Evolutionary conservation across 2,888 invertebrate genomes (phyloP).

Genomic region (Leucophora obtusa): DNA sequence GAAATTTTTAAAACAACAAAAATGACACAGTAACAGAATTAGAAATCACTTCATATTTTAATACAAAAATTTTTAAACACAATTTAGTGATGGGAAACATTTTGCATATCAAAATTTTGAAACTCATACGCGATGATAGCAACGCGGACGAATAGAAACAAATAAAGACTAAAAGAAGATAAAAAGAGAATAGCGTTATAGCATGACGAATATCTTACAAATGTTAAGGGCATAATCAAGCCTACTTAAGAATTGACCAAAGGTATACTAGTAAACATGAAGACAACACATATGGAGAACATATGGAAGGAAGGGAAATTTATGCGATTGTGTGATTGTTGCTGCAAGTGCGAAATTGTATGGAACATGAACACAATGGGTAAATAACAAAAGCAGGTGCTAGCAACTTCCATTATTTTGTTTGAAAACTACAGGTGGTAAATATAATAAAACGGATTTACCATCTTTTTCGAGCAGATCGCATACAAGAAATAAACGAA

Average conservation of each 20-base stretch:
- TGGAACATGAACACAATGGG: neutral
- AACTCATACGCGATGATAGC: slow-evolving; percentile 11
- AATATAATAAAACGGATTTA: slow-evolving; percentile 11
- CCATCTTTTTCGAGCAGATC: neutral
- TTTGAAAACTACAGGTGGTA: slow-evolving; percentile 44
- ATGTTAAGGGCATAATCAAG: slow-evolving; percentile 34
- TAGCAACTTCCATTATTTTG: slow-evolving; percentile 18
- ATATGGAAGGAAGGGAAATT: neutral
- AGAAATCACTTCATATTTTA: neutral
- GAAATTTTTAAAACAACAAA: neutral
- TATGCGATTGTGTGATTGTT: neutral
- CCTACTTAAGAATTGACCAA: slow-evolving; percentile 5
- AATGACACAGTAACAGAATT: neutral
- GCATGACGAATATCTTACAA: slow-evolving; percentile 1
- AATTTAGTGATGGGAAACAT: neutral
- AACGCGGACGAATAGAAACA: slow-evolving; percentile 16
- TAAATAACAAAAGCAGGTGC: slow-evolving; percentile 44
- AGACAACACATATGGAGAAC: slow-evolving; percentile 18
- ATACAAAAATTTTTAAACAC: neutral
- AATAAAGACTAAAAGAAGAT: slow-evolving; percentile 22
- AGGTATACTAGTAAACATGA: slow-evolving; percentile 12
- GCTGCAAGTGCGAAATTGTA: slow-evolving; percentile 35
- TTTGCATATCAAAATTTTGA: neutral
- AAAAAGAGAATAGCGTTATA: neutral
- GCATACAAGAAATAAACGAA: no score